These are phyloP conservation scores for Neodontobutis hainanensis DNA, from an alignment of 2,113 vertebrate species.

Conservation along the genomic window DNA sequence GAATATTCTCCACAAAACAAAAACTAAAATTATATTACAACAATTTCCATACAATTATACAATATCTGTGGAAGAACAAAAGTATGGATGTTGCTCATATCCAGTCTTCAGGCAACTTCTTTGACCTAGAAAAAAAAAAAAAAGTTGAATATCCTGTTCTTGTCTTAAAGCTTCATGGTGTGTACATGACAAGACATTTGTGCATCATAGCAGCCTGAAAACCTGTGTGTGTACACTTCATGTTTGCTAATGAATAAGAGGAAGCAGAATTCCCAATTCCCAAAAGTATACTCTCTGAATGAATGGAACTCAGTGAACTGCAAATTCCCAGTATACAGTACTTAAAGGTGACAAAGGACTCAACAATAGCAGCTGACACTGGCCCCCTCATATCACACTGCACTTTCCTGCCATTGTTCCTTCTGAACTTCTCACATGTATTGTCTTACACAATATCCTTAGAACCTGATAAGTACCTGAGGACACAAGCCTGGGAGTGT, in stretches of 20 bases:
- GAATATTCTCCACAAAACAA: background rate
- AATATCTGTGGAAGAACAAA: background rate
- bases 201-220: background rate
- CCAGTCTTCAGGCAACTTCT: background rate
- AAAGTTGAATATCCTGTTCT: conserved; percentile 5
- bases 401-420: conserved; percentile 68
- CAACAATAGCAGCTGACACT: conserved; percentile 73
- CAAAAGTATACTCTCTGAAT: conserved; percentile 39
- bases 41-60: no score
- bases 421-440: conserved; percentile 79
- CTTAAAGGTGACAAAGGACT: conserved; percentile 68
- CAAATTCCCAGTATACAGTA: conserved; percentile 53
- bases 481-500: conserved; percentile 75
- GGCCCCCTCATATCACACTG: conserved; percentile 71
- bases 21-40: background rate
- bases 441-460: conserved; percentile 80
- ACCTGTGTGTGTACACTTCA: conserved; percentile 3
- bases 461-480: conserved; percentile 76
- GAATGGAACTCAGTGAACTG: conserved; percentile 59
- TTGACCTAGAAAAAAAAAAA: conserved; percentile 41
- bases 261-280: conserved; percentile 42
- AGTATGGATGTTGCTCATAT: conserved; percentile 7
- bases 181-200: background rate
- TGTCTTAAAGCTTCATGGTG: background rate
- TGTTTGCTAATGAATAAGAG: conserved; percentile 12